Evolutionary conservation across 2,888 invertebrate species (phyloP).

Genomic region (Andrena bicolor): DNA sequence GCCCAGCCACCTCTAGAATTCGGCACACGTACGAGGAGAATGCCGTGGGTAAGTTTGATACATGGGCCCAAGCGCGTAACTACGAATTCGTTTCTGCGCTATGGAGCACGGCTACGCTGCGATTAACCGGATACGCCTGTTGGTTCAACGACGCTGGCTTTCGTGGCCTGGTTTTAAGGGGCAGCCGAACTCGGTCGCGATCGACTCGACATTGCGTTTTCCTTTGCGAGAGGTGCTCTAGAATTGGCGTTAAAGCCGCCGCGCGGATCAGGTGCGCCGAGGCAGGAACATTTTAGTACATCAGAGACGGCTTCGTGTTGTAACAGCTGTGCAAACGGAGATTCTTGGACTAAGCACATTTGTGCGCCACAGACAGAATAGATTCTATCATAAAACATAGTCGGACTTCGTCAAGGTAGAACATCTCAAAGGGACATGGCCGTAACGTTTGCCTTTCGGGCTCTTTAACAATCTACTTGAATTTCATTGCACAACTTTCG

Average conservation of each 20-base stretch:
- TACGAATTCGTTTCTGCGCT: slow-evolving; percentile 55
- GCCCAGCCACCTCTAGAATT: slow-evolving; percentile 53
- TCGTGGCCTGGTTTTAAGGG: slow-evolving; percentile 44
- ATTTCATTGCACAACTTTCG: background rate
- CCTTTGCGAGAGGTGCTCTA: background rate
- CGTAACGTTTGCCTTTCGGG: no score
- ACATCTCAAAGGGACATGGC: no score
- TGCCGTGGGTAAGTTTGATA: slow-evolving; percentile 62
- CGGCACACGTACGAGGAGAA: slow-evolving; percentile 58
- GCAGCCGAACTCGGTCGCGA: slow-evolving; percentile 36
- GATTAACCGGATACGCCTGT: slow-evolving; percentile 63
- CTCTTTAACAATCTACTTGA: no score
- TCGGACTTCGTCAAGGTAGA: no score
- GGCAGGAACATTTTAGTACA: background rate
- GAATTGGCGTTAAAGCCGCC: background rate
- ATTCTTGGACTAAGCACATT: no score
- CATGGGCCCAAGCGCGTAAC: slow-evolving; percentile 37
- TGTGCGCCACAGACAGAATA: no score
- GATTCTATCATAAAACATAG: no score
- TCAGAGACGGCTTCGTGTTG: background rate
- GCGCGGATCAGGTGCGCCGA: background rate
- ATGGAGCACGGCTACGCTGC: slow-evolving; percentile 36
- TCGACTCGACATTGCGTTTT: slow-evolving; percentile 6
- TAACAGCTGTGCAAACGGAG: no score
- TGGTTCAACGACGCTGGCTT: slow-evolving; percentile 50